Evolutionary conservation across 1,140 invertebrate species (phyloP), one percentile per base, ranked within the genome.

Genomic region (Pogonus chalceus): DNA sequence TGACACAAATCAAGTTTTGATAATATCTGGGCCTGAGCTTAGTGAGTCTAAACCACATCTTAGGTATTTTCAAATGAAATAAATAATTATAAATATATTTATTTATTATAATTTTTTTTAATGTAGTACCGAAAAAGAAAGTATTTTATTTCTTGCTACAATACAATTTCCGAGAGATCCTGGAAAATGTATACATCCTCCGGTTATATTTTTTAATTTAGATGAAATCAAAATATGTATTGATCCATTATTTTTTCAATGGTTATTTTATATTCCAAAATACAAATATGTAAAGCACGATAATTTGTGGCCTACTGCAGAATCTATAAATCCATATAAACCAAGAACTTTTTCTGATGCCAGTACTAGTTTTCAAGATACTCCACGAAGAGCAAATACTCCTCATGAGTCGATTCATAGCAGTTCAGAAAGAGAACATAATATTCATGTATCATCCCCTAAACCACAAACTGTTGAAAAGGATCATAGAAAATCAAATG

Each of bases 211-310:
- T 2, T 72, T 83, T 57, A 76, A 77, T 57, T 58, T 83, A 23
- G 71, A 76, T 54, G 75, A 82, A 56, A 74, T 81, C 47, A 72
- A 75, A 53, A 67, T 77, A 43, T 78, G 76, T 49, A 58, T 83
- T 31, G 82, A 84, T 65, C 82, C 83, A 2, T 65, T 79, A 14
- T 61, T 86, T 2, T 72, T 76, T 43, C 68, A 74, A 23, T 85
- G 82, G 81, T 63, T 85, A 2, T 62, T 75, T 18, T 84, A 84
- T 62, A 63, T 62, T 10, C 76, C 78, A 68, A 51, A 63, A 49
- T 14, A 65, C 64, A 12, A 63, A 65, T 49, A 56, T 63, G 14
- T 56, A 60, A 16, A 60, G 60, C n/a, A n/a, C 1, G 69, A 74
- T 52, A 63, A 64, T 2, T 61, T 66, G 16, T 62, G 67, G 10